These are phyloP conservation scores for Petrocephalus zakoni DNA, from an alignment of 2,113 vertebrate genomes.

Conservation along the genomic window DNA sequence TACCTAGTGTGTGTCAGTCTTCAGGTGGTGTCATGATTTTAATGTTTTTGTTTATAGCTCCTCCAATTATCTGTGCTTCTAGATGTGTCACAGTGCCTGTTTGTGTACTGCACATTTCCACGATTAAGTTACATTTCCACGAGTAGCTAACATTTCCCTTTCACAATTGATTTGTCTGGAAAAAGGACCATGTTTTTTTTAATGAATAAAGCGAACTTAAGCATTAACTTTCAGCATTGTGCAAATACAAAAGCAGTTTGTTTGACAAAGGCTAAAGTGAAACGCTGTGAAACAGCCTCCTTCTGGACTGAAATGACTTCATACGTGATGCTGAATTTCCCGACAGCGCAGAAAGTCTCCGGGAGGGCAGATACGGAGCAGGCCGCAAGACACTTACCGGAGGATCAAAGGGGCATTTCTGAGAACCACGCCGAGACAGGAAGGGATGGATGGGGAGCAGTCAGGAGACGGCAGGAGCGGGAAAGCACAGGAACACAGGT, in stretches of 20 bases:
- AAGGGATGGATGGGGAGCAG: not conserved
- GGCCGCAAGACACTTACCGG: not conserved
- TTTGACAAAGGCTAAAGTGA: not conserved
- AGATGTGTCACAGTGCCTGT: not conserved
- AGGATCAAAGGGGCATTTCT: not conserved
- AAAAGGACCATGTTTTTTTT: not conserved
- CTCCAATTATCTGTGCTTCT: not conserved
- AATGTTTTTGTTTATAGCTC: not conserved
- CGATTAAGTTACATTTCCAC: not conserved
- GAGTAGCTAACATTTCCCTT: not conserved
- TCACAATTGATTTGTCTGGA: slow-evolving; percentile 2
- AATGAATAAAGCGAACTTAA: not conserved
- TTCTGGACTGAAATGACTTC: not conserved
- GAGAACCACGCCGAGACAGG: not conserved
- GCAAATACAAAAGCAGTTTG: not conserved
- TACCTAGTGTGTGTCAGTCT: not conserved
- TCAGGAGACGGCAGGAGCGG: not conserved
- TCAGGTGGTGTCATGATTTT: not conserved
- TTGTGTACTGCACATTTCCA: not conserved
- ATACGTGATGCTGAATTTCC: not conserved
- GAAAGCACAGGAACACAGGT: not conserved
- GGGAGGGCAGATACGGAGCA: not conserved
- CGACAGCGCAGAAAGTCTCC: not conserved
- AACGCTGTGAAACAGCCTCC: not conserved
- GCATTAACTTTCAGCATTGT: not conserved